Conservation (phyloP, 2,113 vertebrate genomes). For the Rhynchopsitta pachyrhyncha region DNA sequence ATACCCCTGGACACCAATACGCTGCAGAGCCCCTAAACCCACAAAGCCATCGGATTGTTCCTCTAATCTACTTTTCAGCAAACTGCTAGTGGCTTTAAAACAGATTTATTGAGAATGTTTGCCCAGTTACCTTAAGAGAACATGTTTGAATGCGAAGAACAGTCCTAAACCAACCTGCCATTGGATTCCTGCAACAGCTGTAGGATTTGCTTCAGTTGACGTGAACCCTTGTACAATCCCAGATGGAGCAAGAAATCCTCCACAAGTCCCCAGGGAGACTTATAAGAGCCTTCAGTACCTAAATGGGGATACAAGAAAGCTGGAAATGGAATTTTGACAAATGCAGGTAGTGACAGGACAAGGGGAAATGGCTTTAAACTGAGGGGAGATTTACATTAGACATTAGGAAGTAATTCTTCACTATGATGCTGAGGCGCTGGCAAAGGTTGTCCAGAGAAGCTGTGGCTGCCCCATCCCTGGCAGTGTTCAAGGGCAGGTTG, state of each 20-base stretch:
- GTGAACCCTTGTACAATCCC: not conserved
- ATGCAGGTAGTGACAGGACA: not conserved
- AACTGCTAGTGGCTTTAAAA: not conserved
- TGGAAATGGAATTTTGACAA: not conserved
- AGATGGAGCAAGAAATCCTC: not conserved
- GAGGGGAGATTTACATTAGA: not conserved
- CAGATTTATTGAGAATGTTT: not conserved
- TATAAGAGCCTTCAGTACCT: not conserved
- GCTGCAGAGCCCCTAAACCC: not conserved
- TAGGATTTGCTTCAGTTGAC: not conserved
- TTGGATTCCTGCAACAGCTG: not conserved
- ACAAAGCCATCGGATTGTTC: not conserved
- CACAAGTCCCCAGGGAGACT: not conserved
- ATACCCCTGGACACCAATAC: not conserved
- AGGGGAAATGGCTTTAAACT: not conserved
- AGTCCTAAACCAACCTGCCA: not conserved
- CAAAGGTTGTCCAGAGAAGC: not conserved
- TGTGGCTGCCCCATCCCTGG: not conserved
- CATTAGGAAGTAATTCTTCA: not conserved
- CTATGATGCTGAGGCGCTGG: not conserved
- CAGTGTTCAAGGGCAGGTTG: not conserved
- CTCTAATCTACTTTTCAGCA: not conserved
- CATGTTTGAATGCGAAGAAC: not conserved
- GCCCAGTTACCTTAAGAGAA: not conserved
- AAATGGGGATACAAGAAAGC: not conserved